Evolutionary conservation across 2,888 invertebrate species (phyloP).

Genomic region (Scaptomyza cyrtandrae): DNA sequence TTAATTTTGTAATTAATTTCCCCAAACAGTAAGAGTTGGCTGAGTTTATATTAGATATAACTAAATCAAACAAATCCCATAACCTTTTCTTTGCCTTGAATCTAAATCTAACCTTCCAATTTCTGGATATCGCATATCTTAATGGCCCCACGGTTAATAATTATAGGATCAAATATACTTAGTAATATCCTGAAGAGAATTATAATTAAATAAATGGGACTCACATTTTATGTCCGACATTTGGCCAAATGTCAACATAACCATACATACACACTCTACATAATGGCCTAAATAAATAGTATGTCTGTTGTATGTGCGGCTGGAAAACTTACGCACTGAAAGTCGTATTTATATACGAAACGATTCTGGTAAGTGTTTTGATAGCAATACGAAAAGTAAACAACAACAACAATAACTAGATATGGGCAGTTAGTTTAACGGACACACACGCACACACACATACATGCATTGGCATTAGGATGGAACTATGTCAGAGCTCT

Average conservation of each 20-base stretch:
- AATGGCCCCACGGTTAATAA: slow-evolving; percentile 4
- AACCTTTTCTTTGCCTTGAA: background rate
- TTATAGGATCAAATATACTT: slow-evolving; percentile 8
- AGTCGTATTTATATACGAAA: background rate
- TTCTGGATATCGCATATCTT: background rate
- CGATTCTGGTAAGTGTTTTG: slow-evolving; percentile 24
- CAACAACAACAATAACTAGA: slow-evolving; percentile 38
- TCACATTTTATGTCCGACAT: slow-evolving; percentile 35
- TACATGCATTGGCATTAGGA: background rate
- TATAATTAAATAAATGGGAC: slow-evolving; percentile 37
- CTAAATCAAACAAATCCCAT: background rate
- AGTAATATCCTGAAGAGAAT: slow-evolving; percentile 4
- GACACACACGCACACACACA: slow-evolving; percentile 11
- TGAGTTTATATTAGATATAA: background rate
- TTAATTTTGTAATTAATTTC: too few species aligned
- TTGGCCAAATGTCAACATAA: slow-evolving; percentile 41
- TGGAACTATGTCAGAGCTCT: slow-evolving; percentile 22
- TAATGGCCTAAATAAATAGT: slow-evolving; percentile 60
- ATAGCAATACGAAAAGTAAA: slow-evolving; percentile 21
- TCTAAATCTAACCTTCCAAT: background rate
- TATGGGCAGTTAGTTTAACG: slow-evolving; percentile 61
- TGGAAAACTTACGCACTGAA: slow-evolving; percentile 18
- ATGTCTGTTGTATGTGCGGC: slow-evolving; percentile 6
- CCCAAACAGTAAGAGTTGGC: too few species aligned
- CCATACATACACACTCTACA: background rate